phyloP scores from a whole-genome alignment of 2,113 vertebrate species.

The Myiopsitta monachus region DNA sequence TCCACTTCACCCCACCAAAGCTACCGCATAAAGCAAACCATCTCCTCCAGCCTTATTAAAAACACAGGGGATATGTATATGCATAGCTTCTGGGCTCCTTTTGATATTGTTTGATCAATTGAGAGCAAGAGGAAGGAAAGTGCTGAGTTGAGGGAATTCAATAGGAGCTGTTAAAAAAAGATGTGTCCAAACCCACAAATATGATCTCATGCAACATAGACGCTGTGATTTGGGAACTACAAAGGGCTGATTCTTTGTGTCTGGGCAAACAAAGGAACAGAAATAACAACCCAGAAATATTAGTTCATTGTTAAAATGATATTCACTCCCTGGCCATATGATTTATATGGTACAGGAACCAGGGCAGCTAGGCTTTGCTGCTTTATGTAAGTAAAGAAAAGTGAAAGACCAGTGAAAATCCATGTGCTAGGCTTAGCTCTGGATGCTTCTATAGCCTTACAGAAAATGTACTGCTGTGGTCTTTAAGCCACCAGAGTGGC shows the following conservation, averaged over 20 bases:
- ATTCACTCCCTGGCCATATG: neutral
- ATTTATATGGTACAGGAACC: slow-evolving; percentile 39
- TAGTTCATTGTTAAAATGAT: slow-evolving; percentile 4
- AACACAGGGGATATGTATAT: neutral
- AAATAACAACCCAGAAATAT: slow-evolving; percentile 43
- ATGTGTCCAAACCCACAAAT: slow-evolving; percentile 2
- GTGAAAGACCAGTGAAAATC: neutral
- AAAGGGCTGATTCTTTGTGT: slow-evolving; percentile 29
- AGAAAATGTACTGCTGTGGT: neutral
- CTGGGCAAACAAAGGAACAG: slow-evolving; percentile 47
- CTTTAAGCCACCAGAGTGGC: neutral
- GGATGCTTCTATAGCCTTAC: neutral
- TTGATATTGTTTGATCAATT: neutral
- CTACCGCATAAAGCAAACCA: neutral
- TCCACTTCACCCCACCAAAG: neutral
- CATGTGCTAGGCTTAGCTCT: neutral
- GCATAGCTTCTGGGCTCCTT: neutral
- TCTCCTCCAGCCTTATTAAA: neutral
- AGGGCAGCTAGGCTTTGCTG: neutral
- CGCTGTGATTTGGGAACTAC: neutral
- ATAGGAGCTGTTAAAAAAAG: neutral
- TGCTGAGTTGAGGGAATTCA: slow-evolving; percentile 19
- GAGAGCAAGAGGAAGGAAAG: slow-evolving; percentile 31
- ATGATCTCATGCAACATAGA: slow-evolving; percentile 21
- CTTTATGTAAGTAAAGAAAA: neutral